phyloP scores from a whole-genome alignment of 2,888 invertebrate species.

The Physocephala rufipes region DNA sequence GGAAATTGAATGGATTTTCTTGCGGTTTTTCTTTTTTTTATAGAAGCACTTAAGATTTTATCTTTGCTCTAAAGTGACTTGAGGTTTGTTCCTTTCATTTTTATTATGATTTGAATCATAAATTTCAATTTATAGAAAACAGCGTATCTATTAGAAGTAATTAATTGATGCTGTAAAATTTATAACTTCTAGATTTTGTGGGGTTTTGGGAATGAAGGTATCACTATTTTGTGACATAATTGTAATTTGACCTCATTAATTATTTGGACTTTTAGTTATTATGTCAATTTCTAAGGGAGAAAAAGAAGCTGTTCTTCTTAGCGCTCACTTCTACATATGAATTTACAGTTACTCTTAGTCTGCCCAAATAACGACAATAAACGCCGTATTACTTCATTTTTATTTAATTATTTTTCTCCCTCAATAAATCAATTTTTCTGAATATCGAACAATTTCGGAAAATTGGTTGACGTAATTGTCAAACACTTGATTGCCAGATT shows the following conservation, averaged over 20 bases:
- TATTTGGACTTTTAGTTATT: too few relatives aligned
- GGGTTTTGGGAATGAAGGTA: too few relatives aligned
- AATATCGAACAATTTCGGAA: conserved; percentile 37
- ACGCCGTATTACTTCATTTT: not conserved
- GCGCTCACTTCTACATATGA: too few relatives aligned
- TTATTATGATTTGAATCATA: conserved; percentile 15
- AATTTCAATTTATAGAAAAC: conserved; percentile 14
- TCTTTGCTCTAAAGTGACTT: conserved; percentile 28
- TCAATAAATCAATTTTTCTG: conserved; percentile 21
- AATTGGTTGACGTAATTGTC: conserved; percentile 25
- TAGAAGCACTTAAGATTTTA: conserved; percentile 40
- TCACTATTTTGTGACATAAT: too few relatives aligned
- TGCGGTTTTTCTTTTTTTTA: conserved; percentile 28
- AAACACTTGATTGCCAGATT: not conserved
- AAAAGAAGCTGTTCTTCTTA: too few relatives aligned
- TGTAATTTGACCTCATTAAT: too few relatives aligned
- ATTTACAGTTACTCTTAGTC: too few relatives aligned
- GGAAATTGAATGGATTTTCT: conserved; percentile 23
- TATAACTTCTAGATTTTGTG: too few relatives aligned
- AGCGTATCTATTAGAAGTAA: too few relatives aligned
- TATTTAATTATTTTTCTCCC: conserved; percentile 24
- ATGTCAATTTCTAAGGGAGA: too few relatives aligned
- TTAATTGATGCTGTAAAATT: too few relatives aligned
- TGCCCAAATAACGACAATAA: too few relatives aligned
- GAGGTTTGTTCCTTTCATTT: conserved; percentile 3